Percentiles rank a stretch among this genome's conserved stretches.
Conservation (phyloP, 2,888 invertebrate genomes). For the Hemithea aestivaria region DNA sequence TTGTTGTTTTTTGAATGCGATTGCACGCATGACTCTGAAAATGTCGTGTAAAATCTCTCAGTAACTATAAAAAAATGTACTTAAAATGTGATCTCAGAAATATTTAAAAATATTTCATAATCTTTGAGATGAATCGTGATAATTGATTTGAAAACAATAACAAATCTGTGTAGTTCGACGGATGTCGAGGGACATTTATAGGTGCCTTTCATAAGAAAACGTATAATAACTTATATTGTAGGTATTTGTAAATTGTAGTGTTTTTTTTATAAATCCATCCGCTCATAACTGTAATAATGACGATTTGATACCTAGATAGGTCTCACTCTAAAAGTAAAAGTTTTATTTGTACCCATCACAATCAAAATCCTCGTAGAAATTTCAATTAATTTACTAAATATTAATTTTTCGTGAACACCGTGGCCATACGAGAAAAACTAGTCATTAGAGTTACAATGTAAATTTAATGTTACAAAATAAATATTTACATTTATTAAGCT, state of each 20-base stretch:
- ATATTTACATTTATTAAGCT: constrained; percentile 67
- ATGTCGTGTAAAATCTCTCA: constrained; percentile 5
- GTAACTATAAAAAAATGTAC: constrained; percentile 16
- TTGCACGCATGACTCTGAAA: too few species aligned
- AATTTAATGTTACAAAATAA: constrained; percentile 60
- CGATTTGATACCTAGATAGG: constrained; percentile 13
- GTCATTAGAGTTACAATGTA: constrained; percentile 76
- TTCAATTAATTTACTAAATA: constrained; percentile 26
- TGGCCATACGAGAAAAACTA: constrained; percentile 76
- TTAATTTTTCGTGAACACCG: constrained; percentile 47
- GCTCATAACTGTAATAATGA: constrained; percentile 48
- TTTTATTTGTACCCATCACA: neutral
- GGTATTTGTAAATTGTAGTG: constrained; percentile 65
- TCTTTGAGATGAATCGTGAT: constrained; percentile 5
- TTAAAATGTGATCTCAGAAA: constrained; percentile 33
- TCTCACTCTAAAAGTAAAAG: constrained; percentile 1
- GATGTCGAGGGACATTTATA: constrained; percentile 68
- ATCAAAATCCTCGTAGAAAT: constrained; percentile 18
- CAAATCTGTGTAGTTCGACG: constrained; percentile 58
- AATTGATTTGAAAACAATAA: constrained; percentile 50
- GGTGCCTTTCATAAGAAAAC: constrained; percentile 73
- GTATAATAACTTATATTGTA: constrained; percentile 57
- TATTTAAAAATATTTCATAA: constrained; percentile 22
- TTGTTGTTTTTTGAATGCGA: constrained; percentile 44
- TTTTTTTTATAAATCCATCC: constrained; percentile 70